Conservation (phyloP, 30 jellyfish, hydroid and myxozoan genomes). For the Rhopilema esculentum region DNA sequence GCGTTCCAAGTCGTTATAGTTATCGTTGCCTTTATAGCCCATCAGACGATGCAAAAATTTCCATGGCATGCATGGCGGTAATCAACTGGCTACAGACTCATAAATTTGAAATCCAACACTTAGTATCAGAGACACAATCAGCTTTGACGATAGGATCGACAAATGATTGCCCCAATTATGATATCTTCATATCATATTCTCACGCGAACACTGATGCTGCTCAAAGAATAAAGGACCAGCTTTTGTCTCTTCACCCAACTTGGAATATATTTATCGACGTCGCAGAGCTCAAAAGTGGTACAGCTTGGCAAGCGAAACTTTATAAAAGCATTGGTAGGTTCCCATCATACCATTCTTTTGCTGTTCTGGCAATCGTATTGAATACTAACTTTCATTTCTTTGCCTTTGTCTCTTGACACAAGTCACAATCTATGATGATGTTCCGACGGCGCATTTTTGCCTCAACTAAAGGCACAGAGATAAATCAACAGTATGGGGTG, state of each 20-base stretch:
- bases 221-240: conserved; percentile 9
- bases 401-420: no score
- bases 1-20: no score
- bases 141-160: conserved; percentile 6
- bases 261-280: conserved; percentile 72
- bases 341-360: neutral
- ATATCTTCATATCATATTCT: conserved; percentile 73
- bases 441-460: no score
- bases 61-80: conserved; percentile 44
- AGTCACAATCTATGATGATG: no score
- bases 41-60: conserved; percentile 30
- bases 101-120: conserved; percentile 15
- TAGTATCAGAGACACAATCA: neutral
- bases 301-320: conserved; percentile 73
- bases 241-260: conserved; percentile 36
- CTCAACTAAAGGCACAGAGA: no score
- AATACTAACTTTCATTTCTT: no score
- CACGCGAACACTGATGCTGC: conserved; percentile 67
- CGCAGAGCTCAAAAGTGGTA: conserved; percentile 64
- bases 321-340: conserved; percentile 64
- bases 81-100: conserved; percentile 53
- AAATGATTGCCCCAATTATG: conserved; percentile 19
- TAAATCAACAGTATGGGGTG: no score
- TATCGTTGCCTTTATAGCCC: conserved; percentile 69
- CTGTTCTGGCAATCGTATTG: no score